These are phyloP conservation scores for Daphoenositta chrysoptera DNA, from an alignment of 2,113 vertebrate species.

Conservation along the genomic window DNA sequence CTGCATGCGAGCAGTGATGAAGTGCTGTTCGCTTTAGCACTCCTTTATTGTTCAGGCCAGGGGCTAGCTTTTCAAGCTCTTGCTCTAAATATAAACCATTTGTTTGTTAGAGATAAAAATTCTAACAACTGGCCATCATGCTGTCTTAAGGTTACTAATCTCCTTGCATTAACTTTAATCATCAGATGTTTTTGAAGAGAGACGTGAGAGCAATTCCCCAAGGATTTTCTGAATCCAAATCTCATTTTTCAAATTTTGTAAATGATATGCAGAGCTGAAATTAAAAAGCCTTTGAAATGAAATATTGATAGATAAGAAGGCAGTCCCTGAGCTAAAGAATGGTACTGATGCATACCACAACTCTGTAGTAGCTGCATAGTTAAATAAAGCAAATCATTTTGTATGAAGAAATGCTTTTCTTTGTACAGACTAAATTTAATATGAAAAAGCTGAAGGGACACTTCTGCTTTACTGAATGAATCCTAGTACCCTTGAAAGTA, in stretches of 20 bases:
- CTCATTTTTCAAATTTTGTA: slow-evolving; percentile 61
- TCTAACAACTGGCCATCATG: slow-evolving; percentile 40
- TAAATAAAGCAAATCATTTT: background rate
- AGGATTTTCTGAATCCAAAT: slow-evolving; percentile 49
- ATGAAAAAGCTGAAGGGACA: background rate
- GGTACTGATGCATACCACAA: background rate
- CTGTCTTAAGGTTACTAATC: slow-evolving; percentile 55
- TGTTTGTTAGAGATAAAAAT: slow-evolving; percentile 63
- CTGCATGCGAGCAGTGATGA: background rate
- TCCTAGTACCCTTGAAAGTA: background rate
- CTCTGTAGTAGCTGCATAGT: background rate
- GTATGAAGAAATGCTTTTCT: background rate
- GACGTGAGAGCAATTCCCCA: slow-evolving; percentile 35
- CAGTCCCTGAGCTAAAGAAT: slow-evolving; percentile 19
- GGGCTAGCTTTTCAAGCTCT: background rate
- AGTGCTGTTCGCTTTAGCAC: background rate
- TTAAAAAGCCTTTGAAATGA: slow-evolving; percentile 74
- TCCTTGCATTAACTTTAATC: slow-evolving; percentile 63
- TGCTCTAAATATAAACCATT: slow-evolving; percentile 41
- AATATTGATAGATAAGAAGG: slow-evolving; percentile 53
- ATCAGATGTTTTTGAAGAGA: slow-evolving; percentile 53
- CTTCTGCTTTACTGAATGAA: background rate
- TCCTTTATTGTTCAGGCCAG: slow-evolving; percentile 28
- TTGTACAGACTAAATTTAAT: background rate
- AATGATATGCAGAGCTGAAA: slow-evolving; percentile 51